Conservation (phyloP, 2,888 invertebrate species). For the Pteria penguin region DNA sequence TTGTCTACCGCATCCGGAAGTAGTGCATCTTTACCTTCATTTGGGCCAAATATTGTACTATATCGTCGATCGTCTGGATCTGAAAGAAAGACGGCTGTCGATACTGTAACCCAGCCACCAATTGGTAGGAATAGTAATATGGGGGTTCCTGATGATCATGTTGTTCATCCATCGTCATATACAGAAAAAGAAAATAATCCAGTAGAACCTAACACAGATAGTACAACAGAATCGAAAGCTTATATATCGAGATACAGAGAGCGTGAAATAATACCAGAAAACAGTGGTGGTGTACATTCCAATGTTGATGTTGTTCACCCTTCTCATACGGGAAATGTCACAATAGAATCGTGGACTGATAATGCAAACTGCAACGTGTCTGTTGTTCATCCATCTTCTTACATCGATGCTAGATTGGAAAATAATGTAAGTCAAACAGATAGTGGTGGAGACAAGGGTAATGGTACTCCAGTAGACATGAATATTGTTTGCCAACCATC, state of each 20-base stretch:
- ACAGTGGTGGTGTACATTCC: not conserved
- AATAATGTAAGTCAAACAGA: not conserved
- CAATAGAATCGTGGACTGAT: too few species aligned
- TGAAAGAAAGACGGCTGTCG: too few species aligned
- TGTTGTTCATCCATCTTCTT: not conserved
- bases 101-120: too few species aligned
- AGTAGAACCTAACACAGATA: too few species aligned
- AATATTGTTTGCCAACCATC: too few species aligned
- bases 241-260: too few species aligned
- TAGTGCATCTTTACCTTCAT: not conserved
- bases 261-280: too few species aligned
- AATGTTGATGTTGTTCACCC: not conserved
- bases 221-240: too few species aligned
- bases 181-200: too few species aligned
- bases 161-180: not conserved
- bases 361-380: too few species aligned
- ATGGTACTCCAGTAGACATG: too few species aligned
- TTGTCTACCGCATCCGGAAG: not conserved
- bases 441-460: not conserved
- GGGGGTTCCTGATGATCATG: not conserved
- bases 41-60: not conserved
- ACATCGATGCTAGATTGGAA: not conserved
- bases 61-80: not conserved
- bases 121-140: not conserved
- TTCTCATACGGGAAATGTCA: too few species aligned